These are phyloP conservation scores for Brenthis ino DNA, from an alignment of 2,888 invertebrate species.

Conservation along the genomic window DNA sequence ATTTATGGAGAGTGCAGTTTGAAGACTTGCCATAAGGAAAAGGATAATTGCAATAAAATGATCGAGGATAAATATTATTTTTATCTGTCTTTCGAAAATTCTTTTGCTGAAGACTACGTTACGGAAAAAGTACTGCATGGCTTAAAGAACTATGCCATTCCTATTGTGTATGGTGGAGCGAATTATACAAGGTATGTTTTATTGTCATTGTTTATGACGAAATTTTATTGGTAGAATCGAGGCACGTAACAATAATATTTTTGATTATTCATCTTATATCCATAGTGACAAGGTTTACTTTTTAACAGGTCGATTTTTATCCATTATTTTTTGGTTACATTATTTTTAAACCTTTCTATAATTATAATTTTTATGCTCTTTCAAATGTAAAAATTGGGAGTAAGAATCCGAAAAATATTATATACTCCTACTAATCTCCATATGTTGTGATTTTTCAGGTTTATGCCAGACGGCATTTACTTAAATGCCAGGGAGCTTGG, in stretches of 20 bases:
- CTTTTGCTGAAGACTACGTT: constrained; percentile 60
- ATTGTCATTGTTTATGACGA: constrained; percentile 6
- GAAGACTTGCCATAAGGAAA: constrained; percentile 44
- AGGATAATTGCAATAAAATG: constrained; percentile 49
- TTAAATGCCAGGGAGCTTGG: constrained; percentile 59
- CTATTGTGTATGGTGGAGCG: constrained; percentile 64
- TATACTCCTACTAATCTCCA: background rate
- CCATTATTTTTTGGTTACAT: no score
- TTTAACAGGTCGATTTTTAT: no score
- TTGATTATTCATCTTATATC: background rate
- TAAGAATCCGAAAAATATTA: no score
- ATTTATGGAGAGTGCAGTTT: constrained; percentile 51
- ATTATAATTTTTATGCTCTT: no score
- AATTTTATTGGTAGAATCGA: constrained; percentile 4
- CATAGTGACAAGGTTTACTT: background rate
- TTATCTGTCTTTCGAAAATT: constrained; percentile 66
- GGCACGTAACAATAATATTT: constrained; percentile 2
- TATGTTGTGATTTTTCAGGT: constrained; percentile 52
- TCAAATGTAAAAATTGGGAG: no score
- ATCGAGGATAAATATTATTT: constrained; percentile 56
- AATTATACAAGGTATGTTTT: constrained; percentile 60
- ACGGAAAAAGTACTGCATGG: constrained; percentile 62
- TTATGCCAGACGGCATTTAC: constrained; percentile 68
- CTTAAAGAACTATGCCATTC: constrained; percentile 55
- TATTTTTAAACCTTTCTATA: no score